phyloP scores from a whole-genome alignment of 2,888 invertebrate genomes.

The Nemapogon koenigi region DNA sequence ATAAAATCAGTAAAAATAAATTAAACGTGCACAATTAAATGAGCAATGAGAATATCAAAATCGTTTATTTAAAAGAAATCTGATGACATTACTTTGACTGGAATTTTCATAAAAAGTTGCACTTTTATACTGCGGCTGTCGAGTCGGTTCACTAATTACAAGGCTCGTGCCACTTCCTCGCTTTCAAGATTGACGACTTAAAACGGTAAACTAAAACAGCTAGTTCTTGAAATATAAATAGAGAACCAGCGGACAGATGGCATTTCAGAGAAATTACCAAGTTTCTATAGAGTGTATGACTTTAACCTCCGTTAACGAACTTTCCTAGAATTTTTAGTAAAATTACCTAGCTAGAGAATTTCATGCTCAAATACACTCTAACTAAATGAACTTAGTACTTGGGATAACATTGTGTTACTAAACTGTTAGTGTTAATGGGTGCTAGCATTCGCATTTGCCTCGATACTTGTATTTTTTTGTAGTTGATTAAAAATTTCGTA shows the following conservation, averaged over 20 bases:
- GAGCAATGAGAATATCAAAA: too few relatives aligned
- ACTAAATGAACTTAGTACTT: conserved; percentile 4
- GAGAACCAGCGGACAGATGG: neutral
- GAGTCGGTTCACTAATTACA: conserved; percentile 29
- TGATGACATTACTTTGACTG: too few relatives aligned
- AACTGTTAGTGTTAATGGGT: too few relatives aligned
- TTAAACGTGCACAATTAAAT: too few relatives aligned
- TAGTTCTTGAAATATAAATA: conserved; percentile 8
- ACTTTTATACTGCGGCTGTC: conserved; percentile 27
- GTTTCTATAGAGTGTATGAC: conserved; percentile 6
- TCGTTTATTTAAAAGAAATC: too few relatives aligned
- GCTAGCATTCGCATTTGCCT: too few relatives aligned
- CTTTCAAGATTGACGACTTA: conserved; percentile 24
- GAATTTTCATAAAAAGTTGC: too few relatives aligned
- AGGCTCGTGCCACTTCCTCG: conserved; percentile 25
- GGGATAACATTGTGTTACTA: too few relatives aligned
- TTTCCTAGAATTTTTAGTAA: conserved; percentile 6
- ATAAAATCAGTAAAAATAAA: too few relatives aligned
- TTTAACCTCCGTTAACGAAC: conserved; percentile 6
- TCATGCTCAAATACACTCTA: too few relatives aligned
- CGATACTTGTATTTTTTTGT: too few relatives aligned
- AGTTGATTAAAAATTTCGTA: too few relatives aligned
- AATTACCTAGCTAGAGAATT: conserved; percentile 4
- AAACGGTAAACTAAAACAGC: conserved; percentile 20
- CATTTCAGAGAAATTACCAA: neutral